Base-by-base conservation (phyloP, 2,797 vertebrate genomes). In the Pitangus sulphuratus region DNA sequence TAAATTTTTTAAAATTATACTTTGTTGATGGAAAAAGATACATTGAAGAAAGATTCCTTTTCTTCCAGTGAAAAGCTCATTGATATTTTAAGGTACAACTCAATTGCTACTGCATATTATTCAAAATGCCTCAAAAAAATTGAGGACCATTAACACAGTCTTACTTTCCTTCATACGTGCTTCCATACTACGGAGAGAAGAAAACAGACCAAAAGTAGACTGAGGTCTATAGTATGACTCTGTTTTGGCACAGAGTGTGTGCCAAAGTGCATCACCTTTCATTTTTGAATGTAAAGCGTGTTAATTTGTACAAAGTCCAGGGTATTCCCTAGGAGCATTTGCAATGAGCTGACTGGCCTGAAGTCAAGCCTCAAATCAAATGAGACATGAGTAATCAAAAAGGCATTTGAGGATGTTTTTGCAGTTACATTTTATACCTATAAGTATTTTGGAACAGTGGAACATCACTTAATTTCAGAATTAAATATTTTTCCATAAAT, bases 371-470 rank as follows among this genome's bases (percentile, higher is more conserved):
- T 64, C 26, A 86, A 80, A 87, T 94, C 47, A 58, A 76, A 89
- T 87, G 78, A 87, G 56, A 48, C 42, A 48, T 80, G 78, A 77
- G 18, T 75, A 90, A 91, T 78, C 48, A 78, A 91, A 90, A 84
- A 75, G 14, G 2, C 76, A 74, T 78, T 91, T 90, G 78, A 86
- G n/a, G 50, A 75, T 68, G 26, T 30, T 18, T 89, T 76, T 54
- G 40, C 25, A 17, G 17, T 82, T 86, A 31, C 3, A 25, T 57
- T 80, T 66, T 70, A 53, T 74, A 40, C 6, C 15, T 70, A 0
- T 9, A 74, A 77, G 9, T 57, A 51, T 65, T 91, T 86, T 72
- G 17, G 30, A 86, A 18, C 2, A 6, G 19, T 71, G 15, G 2
- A n/a, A 33, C 31, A 11, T 26, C 39, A 82, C 37, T 37, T 37